Conservation (phyloP, 2,888 invertebrate genomes). For the Axea sp. region DNA sequence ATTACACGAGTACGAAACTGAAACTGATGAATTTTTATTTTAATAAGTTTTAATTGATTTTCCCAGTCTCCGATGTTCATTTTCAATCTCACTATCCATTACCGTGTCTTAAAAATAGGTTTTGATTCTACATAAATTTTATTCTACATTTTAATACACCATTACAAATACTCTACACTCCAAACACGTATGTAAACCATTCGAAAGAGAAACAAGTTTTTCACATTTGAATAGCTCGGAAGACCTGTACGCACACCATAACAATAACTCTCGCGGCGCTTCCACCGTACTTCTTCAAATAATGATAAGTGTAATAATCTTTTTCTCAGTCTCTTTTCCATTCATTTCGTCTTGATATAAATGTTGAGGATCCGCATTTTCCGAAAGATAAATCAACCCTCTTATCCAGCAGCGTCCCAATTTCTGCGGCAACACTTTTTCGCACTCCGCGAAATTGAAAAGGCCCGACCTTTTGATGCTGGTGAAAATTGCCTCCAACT, state of each 20-base stretch:
- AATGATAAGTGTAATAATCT: slow-evolving; percentile 55
- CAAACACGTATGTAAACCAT: slow-evolving; percentile 23
- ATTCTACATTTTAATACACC: slow-evolving; percentile 1
- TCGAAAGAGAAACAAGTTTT: slow-evolving; percentile 16
- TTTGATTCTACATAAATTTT: too few species aligned
- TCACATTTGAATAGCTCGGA: slow-evolving; percentile 28
- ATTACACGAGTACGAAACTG: too few species aligned
- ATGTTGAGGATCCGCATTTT: slow-evolving; percentile 29
- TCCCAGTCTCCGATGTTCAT: too few species aligned
- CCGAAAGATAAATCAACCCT: slow-evolving; percentile 46
- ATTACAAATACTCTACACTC: slow-evolving; percentile 12
- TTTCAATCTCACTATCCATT: too few species aligned
- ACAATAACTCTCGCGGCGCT: slow-evolving; percentile 32
- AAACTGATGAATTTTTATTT: too few species aligned
- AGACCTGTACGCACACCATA: slow-evolving; percentile 9
- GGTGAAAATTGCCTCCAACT: slow-evolving; percentile 5
- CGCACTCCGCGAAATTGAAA: slow-evolving; percentile 41
- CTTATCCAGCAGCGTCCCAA: slow-evolving; percentile 41
- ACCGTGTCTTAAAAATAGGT: too few species aligned
- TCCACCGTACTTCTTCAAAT: slow-evolving; percentile 41
- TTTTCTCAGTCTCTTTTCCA: slow-evolving; percentile 39
- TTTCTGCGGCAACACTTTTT: slow-evolving; percentile 34
- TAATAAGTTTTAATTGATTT: too few species aligned
- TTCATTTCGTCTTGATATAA: slow-evolving; percentile 30
- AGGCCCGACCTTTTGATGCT: slow-evolving; percentile 10